Conservation (phyloP, 2,797 vertebrate species). For the Acanthurus lineatus region DNA sequence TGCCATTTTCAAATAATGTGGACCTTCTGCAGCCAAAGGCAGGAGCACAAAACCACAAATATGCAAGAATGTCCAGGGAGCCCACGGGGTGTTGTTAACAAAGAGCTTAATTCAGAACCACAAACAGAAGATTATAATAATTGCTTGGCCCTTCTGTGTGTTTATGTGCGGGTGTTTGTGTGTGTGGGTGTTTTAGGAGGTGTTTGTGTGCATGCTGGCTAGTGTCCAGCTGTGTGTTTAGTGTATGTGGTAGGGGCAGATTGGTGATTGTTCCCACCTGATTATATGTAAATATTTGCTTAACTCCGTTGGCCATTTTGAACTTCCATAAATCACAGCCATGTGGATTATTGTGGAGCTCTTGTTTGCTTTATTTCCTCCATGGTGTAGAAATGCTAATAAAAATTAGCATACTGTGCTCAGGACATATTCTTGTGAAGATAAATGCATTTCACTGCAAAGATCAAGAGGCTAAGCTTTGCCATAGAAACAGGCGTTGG, state of each 20-base stretch:
- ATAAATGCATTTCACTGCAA: constrained; percentile 56
- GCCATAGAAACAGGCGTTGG: constrained; percentile 19
- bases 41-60: constrained; percentile 63
- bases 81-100: constrained; percentile 69
- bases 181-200: constrained; percentile 27
- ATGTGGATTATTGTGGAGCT: constrained; percentile 59
- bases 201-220: constrained; percentile 43
- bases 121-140: constrained; percentile 72
- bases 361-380: constrained; percentile 73
- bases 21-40: constrained; percentile 52
- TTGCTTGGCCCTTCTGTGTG: constrained; percentile 42
- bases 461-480: constrained; percentile 57
- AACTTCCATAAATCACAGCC: constrained; percentile 70
- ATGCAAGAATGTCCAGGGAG: constrained; percentile 67
- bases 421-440: constrained; percentile 52
- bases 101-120: constrained; percentile 73
- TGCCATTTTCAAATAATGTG: constrained; percentile 48
- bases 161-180: constrained; percentile 44
- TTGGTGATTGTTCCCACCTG: constrained; percentile 71
- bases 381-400: constrained; percentile 67
- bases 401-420: constrained; percentile 55
- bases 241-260: constrained; percentile 49
- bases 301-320: constrained; percentile 69
- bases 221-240: constrained; percentile 51
- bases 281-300: constrained; percentile 80